A percentile compares a stretch with the other conserved stretches of the same genome.
Conservation (phyloP, 2,888 invertebrate species). For the Epirrhoe tristata region DNA sequence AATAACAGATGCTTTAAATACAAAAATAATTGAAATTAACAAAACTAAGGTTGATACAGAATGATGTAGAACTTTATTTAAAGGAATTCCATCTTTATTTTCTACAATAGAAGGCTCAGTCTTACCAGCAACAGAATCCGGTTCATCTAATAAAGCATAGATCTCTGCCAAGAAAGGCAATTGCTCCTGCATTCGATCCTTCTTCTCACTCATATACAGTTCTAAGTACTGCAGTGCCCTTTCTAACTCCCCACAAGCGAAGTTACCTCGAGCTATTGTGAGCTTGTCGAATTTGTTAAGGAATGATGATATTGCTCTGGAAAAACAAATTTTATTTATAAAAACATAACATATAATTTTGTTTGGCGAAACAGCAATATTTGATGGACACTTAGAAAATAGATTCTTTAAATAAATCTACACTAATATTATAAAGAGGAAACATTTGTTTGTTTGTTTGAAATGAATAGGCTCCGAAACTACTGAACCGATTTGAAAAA, state of each 20-base stretch:
- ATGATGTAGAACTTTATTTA: no score
- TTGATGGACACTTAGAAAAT: background rate
- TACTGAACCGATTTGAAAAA: no score
- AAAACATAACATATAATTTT: background rate
- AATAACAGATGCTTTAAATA: conserved; percentile 3
- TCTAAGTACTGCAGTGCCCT: conserved; percentile 91
- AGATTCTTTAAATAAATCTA: no score
- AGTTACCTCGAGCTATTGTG: conserved; percentile 89
- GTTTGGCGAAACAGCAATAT: background rate
- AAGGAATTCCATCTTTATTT: background rate
- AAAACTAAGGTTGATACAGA: no score
- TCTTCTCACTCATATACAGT: conserved; percentile 87
- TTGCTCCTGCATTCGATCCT: conserved; percentile 84
- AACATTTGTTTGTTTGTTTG: no score
- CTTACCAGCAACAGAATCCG: conserved; percentile 94
- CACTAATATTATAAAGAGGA: no score
- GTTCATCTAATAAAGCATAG: conserved; percentile 94
- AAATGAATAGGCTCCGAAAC: no score
- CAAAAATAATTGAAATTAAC: background rate
- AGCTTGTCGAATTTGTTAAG: conserved; percentile 86
- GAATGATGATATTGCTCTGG: conserved; percentile 72
- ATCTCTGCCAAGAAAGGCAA: conserved; percentile 90
- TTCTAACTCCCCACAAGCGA: conserved; percentile 90
- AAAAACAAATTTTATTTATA: conserved; percentile 28
- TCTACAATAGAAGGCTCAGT: background rate